These are phyloP conservation scores for Branchinecta lindahli DNA, from an alignment of 1,140 invertebrate species.

Conservation along the genomic window DNA sequence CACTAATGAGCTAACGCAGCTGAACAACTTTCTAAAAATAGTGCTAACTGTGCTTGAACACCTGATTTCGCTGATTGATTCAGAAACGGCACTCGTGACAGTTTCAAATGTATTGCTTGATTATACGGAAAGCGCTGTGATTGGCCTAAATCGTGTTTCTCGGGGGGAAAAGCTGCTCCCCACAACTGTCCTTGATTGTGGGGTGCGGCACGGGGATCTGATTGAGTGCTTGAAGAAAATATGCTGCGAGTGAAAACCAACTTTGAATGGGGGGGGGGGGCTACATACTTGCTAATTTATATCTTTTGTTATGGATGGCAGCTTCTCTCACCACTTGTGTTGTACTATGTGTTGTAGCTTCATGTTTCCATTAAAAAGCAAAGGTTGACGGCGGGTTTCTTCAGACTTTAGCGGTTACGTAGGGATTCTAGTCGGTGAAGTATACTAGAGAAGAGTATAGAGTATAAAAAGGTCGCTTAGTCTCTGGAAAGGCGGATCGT, in stretches of 20 bases:
- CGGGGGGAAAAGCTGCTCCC: background rate
- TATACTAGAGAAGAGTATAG: too few species aligned
- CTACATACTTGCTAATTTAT: too few species aligned
- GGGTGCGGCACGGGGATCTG: background rate
- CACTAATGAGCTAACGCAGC: background rate
- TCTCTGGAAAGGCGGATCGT: too few species aligned
- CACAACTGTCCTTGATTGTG: background rate
- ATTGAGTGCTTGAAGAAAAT: background rate
- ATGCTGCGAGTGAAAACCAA: background rate
- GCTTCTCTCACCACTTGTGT: too few species aligned
- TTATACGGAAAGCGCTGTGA: background rate
- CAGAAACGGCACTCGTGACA: background rate
- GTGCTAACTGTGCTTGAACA: background rate
- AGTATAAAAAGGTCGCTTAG: too few species aligned
- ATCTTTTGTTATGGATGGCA: too few species aligned
- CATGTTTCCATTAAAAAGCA: too few species aligned
- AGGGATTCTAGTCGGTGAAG: too few species aligned
- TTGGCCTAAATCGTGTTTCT: background rate
- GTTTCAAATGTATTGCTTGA: conserved; percentile 1
- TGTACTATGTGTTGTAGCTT: too few species aligned
- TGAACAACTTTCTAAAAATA: background rate
- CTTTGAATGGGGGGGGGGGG: too few species aligned
- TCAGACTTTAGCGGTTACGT: too few species aligned
- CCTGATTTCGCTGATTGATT: background rate
- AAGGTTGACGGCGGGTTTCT: too few species aligned